Evolutionary conservation across 2,113 vertebrate genomes (phyloP).

Genomic region (Paramisgurnus dabryanus): DNA sequence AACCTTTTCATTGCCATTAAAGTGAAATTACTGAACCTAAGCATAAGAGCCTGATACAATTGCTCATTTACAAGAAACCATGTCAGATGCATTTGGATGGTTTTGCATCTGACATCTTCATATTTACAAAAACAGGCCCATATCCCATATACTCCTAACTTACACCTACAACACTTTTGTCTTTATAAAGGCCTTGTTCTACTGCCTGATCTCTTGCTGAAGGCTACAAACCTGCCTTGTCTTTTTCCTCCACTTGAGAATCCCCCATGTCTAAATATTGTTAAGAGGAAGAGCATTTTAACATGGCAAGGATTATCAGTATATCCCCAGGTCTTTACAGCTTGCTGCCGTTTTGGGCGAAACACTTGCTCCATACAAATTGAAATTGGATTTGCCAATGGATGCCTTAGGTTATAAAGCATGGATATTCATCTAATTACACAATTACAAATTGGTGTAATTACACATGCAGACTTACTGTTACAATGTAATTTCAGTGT

Average conservation of each 20-base stretch:
- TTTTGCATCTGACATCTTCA: no score
- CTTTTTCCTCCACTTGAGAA: conserved; percentile 68
- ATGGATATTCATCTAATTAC: conserved; percentile 82
- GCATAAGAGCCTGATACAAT: no score
- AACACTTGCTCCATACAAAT: conserved; percentile 76
- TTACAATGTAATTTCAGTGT: conserved; percentile 79
- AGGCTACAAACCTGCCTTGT: conserved; percentile 61
- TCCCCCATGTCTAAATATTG: conserved; percentile 69
- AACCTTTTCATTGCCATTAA: no score
- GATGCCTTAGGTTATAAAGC: conserved; percentile 81
- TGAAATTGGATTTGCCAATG: conserved; percentile 81
- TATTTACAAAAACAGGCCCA: no score
- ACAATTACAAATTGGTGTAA: conserved; percentile 75
- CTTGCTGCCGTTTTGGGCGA: conserved; percentile 73
- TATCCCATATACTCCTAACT: conserved; percentile 1
- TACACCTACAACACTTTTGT: conserved; percentile 53
- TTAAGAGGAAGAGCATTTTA: conserved; percentile 69
- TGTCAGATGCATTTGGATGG: no score
- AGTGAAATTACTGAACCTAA: no score
- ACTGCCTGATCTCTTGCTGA: conserved; percentile 49
- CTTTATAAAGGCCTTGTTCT: conserved; percentile 65
- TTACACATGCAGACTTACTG: conserved; percentile 77
- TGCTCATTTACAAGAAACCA: no score
- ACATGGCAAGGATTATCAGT: conserved; percentile 74
- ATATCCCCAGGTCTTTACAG: conserved; percentile 73